A percentile compares a stretch with the other conserved stretches of the same genome.
Evolutionary conservation across 2,888 invertebrate genomes (phyloP).

Genomic region (Parochlus steinenii): DNA sequence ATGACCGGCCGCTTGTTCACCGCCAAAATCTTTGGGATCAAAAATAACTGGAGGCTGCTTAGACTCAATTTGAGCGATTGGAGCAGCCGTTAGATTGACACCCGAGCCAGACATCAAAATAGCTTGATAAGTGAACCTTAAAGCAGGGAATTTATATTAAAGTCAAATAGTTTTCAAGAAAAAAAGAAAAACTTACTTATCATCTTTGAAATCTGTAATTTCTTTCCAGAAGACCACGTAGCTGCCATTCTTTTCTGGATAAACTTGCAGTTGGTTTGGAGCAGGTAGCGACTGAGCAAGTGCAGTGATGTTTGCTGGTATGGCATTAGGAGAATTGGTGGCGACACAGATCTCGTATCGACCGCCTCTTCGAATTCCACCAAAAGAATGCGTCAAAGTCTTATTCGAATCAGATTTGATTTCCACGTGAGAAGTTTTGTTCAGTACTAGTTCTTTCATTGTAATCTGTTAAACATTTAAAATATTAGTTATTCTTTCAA

Average conservation of each 20-base stretch:
- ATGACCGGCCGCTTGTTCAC: conserved; percentile 32
- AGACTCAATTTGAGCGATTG: conserved; percentile 28
- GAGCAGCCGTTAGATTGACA: conserved; percentile 34
- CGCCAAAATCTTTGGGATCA: conserved; percentile 24
- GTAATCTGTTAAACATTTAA: conserved; percentile 30
- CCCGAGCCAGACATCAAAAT: conserved; percentile 40
- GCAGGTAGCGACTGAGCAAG: conserved; percentile 39
- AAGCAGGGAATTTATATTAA: conserved; percentile 15
- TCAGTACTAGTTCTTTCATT: conserved; percentile 32
- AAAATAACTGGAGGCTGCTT: conserved; percentile 34
- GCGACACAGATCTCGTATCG: conserved; percentile 34
- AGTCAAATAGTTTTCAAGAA: conserved; percentile 9
- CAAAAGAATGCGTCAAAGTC: conserved; percentile 35
- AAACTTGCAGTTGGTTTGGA: conserved; percentile 45
- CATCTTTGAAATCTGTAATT: conserved; percentile 19
- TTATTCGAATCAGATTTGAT: conserved; percentile 33
- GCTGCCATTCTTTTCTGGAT: conserved; percentile 41
- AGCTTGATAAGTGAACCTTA: conserved; percentile 43
- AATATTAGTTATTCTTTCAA: conserved; percentile 12
- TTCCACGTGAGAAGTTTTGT: conserved; percentile 31
- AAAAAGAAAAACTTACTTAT: conserved; percentile 17
- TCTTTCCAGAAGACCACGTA: conserved; percentile 51
- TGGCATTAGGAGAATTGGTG: conserved; percentile 24
- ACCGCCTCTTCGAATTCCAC: conserved; percentile 36
- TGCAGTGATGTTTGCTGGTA: conserved; percentile 31